phyloP scores from a whole-genome alignment of 1,140 invertebrate genomes.

The Ridgeia piscesae region DNA sequence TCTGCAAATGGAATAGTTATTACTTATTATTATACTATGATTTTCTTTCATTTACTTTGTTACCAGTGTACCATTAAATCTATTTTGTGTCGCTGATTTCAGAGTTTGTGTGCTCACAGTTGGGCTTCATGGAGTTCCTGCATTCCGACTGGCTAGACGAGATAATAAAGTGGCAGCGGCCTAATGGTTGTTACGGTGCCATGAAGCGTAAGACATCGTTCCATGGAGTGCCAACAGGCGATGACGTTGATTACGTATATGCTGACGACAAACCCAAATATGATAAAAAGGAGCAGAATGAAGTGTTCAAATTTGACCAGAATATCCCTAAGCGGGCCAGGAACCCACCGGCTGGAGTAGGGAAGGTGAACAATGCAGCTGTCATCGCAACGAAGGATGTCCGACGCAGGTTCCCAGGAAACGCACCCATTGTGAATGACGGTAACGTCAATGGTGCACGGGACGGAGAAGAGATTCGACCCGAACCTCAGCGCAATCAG shows the following conservation, averaged over 20 bases:
- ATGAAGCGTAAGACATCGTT: conserved; percentile 21
- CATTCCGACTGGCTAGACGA: conserved; percentile 43
- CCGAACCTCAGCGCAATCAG: background rate
- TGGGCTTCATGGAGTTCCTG: conserved; percentile 49
- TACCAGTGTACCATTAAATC: background rate
- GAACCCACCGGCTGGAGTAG: too few species aligned
- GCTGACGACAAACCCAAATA: background rate
- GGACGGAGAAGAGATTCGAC: background rate
- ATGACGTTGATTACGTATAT: background rate
- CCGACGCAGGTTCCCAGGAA: too few species aligned
- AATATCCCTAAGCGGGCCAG: background rate
- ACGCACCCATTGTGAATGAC: background rate
- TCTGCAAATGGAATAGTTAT: too few species aligned
- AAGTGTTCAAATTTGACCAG: background rate
- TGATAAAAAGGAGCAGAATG: background rate
- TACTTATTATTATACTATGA: too few species aligned
- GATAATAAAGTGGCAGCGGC: conserved; percentile 45
- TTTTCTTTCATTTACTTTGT: too few species aligned
- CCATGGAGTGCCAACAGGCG: background rate
- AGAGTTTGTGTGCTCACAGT: conserved; percentile 49
- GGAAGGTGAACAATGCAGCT: too few species aligned
- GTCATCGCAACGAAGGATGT: too few species aligned
- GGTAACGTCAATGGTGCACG: background rate
- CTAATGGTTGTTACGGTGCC: conserved; percentile 44
- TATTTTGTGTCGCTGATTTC: conserved; percentile 16